Conservation (phyloP, 2,113 vertebrate species). For the Erythrolamprus reginae region DNA sequence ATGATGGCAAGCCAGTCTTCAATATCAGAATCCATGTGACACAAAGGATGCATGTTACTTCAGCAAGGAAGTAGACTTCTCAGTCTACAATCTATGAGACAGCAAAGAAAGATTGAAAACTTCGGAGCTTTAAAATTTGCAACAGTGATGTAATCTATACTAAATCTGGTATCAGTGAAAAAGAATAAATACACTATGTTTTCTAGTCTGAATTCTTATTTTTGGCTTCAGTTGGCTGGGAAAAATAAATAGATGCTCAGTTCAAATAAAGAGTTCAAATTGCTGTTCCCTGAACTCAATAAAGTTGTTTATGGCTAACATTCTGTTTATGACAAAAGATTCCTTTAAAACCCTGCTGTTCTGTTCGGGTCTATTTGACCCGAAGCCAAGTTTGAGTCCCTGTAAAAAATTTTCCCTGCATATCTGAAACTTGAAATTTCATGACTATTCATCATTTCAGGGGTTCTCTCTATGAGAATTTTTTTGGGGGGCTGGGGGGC, state of each 20-base stretch:
- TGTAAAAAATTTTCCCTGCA: no score
- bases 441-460: no score
- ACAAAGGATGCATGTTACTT: slow-evolving; percentile 56
- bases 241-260: background rate
- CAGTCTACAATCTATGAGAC: slow-evolving; percentile 53
- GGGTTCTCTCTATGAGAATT: no score
- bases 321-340: background rate
- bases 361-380: no score
- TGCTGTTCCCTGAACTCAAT: background rate
- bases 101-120: slow-evolving; percentile 13
- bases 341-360: no score
- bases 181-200: rapidly evolving
- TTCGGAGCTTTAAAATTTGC: rapidly evolving
- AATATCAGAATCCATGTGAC: slow-evolving; percentile 66
- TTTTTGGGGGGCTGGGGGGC: no score
- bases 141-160: background rate
- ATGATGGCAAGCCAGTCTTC: slow-evolving; percentile 82
- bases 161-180: rapidly evolving
- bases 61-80: background rate
- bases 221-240: background rate
- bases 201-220: rapidly evolving
- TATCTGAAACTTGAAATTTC: no score
- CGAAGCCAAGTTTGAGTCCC: no score
- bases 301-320: background rate
- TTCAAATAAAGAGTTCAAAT: background rate